These are phyloP conservation scores for Carassius auratus DNA, from an alignment of 2,113 vertebrate genomes.

Conservation along the genomic window DNA sequence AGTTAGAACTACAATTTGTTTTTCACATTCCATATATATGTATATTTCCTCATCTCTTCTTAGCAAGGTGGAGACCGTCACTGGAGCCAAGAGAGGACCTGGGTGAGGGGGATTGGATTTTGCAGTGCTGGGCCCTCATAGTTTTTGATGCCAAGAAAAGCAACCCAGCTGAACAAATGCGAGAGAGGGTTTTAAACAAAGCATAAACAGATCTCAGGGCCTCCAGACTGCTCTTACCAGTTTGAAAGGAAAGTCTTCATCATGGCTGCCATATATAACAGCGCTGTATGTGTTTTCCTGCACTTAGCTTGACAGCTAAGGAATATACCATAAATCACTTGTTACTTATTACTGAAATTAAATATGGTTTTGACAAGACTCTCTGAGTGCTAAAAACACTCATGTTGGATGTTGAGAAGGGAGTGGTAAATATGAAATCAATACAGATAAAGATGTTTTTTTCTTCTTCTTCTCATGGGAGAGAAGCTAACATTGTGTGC, in stretches of 20 bases:
- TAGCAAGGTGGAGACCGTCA: constrained; percentile 10
- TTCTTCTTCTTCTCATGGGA: not conserved
- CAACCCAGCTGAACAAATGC: constrained; percentile 46
- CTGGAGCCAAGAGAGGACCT: constrained; percentile 37
- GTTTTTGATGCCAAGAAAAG: constrained; percentile 52
- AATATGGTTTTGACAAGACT: constrained; percentile 69
- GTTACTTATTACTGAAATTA: constrained; percentile 66
- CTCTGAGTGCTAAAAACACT: constrained; percentile 42
- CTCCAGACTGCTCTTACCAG: constrained; percentile 40
- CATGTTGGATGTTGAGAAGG: not conserved
- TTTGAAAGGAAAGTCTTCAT: constrained; percentile 72
- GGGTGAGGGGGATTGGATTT: constrained; percentile 16
- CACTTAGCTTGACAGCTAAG: constrained; percentile 71
- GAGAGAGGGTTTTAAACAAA: constrained; percentile 54
- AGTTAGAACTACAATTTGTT: constrained; percentile 25
- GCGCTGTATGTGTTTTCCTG: constrained; percentile 29
- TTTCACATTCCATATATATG: constrained; percentile 1
- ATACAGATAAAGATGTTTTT: not conserved
- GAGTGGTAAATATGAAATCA: constrained; percentile 7
- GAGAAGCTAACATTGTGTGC: not conserved
- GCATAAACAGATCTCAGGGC: constrained; percentile 37
- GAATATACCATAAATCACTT: constrained; percentile 71
- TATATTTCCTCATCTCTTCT: constrained; percentile 1
- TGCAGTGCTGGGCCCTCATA: constrained; percentile 19
- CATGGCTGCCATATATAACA: constrained; percentile 62